Evolutionary conservation across 2,113 vertebrate species (phyloP).

Genomic region (Ictalurus furcatus): DNA sequence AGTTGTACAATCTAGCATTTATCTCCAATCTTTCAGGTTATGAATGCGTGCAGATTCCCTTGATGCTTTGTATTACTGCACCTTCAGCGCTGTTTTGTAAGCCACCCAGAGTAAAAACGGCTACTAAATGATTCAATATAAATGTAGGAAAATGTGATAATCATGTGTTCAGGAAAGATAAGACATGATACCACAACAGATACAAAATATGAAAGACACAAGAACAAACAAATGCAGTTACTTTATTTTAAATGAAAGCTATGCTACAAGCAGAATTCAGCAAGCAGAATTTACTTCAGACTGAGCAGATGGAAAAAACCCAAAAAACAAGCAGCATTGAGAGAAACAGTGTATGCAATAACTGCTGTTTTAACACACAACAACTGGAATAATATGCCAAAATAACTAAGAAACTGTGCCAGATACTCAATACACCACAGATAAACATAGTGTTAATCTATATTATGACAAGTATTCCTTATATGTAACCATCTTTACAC

Average conservation of each 20-base stretch:
- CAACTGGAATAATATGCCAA: slow-evolving; percentile 13
- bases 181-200: neutral
- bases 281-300: slow-evolving; percentile 30
- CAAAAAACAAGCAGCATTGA: slow-evolving; percentile 14
- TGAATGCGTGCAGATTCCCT: neutral
- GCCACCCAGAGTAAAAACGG: neutral
- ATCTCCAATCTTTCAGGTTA: neutral
- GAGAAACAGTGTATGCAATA: slow-evolving; percentile 31
- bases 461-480: slow-evolving; percentile 40
- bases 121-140: neutral
- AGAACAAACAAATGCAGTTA: slow-evolving; percentile 29
- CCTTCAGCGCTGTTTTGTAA: neutral
- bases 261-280: slow-evolving; percentile 35
- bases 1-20: neutral
- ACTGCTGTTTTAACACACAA: slow-evolving; percentile 35
- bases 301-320: neutral
- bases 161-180: neutral
- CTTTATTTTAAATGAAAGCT: slow-evolving; percentile 43
- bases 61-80: neutral
- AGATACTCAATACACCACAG: slow-evolving; percentile 39
- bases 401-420: slow-evolving; percentile 31
- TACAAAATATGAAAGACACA: neutral
- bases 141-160: neutral
- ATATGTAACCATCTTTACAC: slow-evolving; percentile 92
- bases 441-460: slow-evolving; percentile 35